Conservation (phyloP, 2,888 invertebrate genomes). For the Pheosia tremula region DNA sequence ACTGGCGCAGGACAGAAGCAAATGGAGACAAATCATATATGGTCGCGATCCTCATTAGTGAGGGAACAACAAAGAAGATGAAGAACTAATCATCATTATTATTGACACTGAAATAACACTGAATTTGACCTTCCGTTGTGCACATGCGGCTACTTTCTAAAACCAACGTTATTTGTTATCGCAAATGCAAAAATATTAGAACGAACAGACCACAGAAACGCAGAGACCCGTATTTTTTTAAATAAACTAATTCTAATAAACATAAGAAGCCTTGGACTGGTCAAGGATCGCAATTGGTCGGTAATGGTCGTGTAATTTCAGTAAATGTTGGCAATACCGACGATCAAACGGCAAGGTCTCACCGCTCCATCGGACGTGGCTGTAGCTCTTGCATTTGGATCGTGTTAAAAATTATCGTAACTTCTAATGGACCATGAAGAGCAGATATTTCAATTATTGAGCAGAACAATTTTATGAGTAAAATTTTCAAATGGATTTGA, state of each 20-base stretch:
- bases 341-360: constrained; percentile 41
- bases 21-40: too few species aligned
- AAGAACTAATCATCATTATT: too few species aligned
- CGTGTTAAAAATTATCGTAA: constrained; percentile 15
- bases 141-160: not conserved
- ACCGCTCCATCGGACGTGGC: constrained; percentile 23
- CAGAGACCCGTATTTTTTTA: not conserved
- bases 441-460: constrained; percentile 6
- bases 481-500: not conserved
- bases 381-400: constrained; percentile 6
- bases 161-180: not conserved
- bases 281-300: constrained; percentile 19
- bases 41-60: too few species aligned
- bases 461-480: not conserved
- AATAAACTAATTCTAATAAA: constrained; percentile 1
- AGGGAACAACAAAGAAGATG: too few species aligned
- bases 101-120: too few species aligned
- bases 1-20: too few species aligned
- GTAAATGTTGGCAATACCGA: constrained; percentile 27
- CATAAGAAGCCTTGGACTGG: constrained; percentile 7
- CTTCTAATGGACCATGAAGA: constrained; percentile 22
- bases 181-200: not conserved
- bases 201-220: not conserved
- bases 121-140: too few species aligned
- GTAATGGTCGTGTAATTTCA: not conserved